Base-by-base conservation (phyloP, 2,113 vertebrate species). In the Chloroceryle aenea region DNA sequence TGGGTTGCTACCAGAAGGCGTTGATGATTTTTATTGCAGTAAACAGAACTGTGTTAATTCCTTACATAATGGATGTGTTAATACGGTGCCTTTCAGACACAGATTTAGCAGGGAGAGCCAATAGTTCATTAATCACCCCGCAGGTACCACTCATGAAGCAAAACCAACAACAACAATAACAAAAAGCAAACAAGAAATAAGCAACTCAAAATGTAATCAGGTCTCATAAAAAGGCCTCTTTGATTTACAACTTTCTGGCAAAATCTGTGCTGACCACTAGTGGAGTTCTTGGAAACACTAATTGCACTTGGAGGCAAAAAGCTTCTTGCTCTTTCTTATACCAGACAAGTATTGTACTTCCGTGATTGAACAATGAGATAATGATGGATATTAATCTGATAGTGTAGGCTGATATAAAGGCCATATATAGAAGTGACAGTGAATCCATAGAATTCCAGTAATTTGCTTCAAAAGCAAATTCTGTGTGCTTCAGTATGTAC, bases 401-500 rank as follows among this genome's bases (percentile, higher is more conserved):
- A 47, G 30, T 10, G 7, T 19, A 59, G n/a, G 6, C 20, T 62
- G 34, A 27, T n/a, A 40, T 5, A 26, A n/a, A 78, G 16, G 25
- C 25, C 52, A 66, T 13, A 36, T 30, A 34, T 19, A 10, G 10
- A 38, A 87, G 23, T 50, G 52, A 63, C 23, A 34, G 19, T 45
- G 56, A 84, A 71, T 71, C 17, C 12, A 5, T 9, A 72, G 19
- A 74, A 87, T 82, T 85, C 34, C 22, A 48, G 12, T 66, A 38
- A 47, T 80, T 73, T 56, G 1, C 10, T 50, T 53, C 7, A 18
- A 63, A 85, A 38, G 0, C 17, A 15, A 22, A 87, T 52, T 1
- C 4, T 4, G 14, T 1, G 3, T 66, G 13, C 32, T 34, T 53
- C 3, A 0, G 5, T 27, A 32, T 16, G 4, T n/a, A 47, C 12